Percentiles rank a stretch among this genome's conserved stretches.
Conservation (phyloP, 2,888 invertebrate genomes). For the Apodemia hepburni region DNA sequence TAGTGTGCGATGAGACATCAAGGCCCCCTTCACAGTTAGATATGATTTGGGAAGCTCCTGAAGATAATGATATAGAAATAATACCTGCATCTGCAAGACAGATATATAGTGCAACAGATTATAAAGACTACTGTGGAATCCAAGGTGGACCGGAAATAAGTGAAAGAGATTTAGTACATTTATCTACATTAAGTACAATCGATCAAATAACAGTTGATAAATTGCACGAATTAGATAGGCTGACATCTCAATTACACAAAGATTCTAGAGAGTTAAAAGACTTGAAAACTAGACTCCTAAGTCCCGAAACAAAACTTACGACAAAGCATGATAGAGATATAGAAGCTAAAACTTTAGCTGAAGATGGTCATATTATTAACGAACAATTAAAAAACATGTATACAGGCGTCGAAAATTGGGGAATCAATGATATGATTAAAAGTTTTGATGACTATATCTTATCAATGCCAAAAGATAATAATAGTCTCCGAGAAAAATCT, state of each 20-base stretch:
- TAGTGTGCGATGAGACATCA: conserved; percentile 82
- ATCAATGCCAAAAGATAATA: conserved; percentile 66
- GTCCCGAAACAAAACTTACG: conserved; percentile 79
- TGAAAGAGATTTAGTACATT: conserved; percentile 88
- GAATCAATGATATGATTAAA: conserved; percentile 83
- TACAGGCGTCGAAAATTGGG: conserved; percentile 84
- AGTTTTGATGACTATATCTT: conserved; percentile 81
- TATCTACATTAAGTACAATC: conserved; percentile 86
- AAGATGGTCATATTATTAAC: conserved; percentile 84
- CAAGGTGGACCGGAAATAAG: conserved; percentile 86
- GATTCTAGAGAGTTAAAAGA: conserved; percentile 89
- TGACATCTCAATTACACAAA: conserved; percentile 88
- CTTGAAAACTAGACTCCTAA: conserved; percentile 84
- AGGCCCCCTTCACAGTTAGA: conserved; percentile 87
- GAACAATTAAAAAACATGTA: conserved; percentile 86
- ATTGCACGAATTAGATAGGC: conserved; percentile 87
- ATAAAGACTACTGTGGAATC: conserved; percentile 87
- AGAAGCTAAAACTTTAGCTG: conserved; percentile 80
- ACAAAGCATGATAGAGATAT: conserved; percentile 74
- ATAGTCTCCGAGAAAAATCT: conserved; percentile 75
- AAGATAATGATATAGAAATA: conserved; percentile 83
- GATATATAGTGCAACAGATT: conserved; percentile 88
- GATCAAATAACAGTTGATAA: conserved; percentile 90
- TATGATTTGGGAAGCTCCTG: conserved; percentile 93
- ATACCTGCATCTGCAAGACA: conserved; percentile 79